Evolutionary conservation across 2,888 invertebrate species (phyloP).

Genomic region (Hylaea fasciaria): DNA sequence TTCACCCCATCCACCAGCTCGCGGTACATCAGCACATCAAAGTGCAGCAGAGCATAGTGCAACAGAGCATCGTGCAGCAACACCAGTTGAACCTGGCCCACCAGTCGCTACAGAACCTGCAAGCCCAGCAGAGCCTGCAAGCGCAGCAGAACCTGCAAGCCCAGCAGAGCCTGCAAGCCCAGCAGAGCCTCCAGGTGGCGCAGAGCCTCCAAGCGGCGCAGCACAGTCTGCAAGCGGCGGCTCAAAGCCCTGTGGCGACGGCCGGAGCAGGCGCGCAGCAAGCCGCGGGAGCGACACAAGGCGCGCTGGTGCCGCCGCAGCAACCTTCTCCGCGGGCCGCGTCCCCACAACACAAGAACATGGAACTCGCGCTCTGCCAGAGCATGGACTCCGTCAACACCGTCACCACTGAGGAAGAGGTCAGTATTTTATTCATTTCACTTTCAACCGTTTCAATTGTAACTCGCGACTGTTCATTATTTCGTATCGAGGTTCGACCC

Average conservation of each 20-base stretch:
- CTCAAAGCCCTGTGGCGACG: slow-evolving; percentile 71
- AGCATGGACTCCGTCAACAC: slow-evolving; percentile 99
- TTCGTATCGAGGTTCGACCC: slow-evolving; percentile 36
- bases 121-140: slow-evolving; percentile 68
- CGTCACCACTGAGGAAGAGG: slow-evolving; percentile 98
- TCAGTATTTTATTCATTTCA: slow-evolving; percentile 73
- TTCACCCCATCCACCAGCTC: slow-evolving; percentile 78
- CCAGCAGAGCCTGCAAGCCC: slow-evolving; percentile 59
- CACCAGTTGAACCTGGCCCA: slow-evolving; percentile 80
- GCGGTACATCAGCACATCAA: slow-evolving; percentile 81
- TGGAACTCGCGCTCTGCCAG: slow-evolving; percentile 93
- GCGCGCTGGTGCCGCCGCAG: slow-evolving; percentile 79
- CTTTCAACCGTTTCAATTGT: neutral
- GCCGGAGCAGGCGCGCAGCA: slow-evolving; percentile 73
- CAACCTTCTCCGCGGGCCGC: slow-evolving; percentile 74
- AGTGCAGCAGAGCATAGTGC: slow-evolving; percentile 80
- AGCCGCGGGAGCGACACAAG: slow-evolving; percentile 70
- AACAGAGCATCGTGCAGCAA: slow-evolving; percentile 81
- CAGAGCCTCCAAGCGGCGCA: slow-evolving; percentile 71
- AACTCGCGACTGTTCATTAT: slow-evolving; percentile 33
- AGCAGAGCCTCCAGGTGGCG: slow-evolving; percentile 56
- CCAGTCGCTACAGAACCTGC: slow-evolving; percentile 76
- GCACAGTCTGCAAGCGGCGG: slow-evolving; percentile 57
- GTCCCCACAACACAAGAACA: slow-evolving; percentile 79
- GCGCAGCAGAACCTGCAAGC: slow-evolving; percentile 64